Base-by-base conservation (phyloP, 2,888 invertebrate species). In the Tenthredo mesomela region DNA sequence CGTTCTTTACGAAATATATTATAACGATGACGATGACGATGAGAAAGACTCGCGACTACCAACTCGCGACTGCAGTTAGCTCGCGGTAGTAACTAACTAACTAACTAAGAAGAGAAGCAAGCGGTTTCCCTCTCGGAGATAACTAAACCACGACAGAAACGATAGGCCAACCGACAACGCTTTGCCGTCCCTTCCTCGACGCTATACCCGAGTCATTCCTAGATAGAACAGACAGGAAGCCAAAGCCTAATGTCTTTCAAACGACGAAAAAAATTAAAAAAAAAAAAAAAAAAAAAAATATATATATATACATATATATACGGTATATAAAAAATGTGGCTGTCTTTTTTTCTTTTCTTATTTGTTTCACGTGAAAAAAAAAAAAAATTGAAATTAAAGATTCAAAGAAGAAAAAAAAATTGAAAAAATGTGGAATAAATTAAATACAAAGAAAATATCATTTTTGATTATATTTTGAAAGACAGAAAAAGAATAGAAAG, bases 121-220 rank as follows among this genome's bases (percentile, higher is more conserved):
- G 47, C 43, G 40, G 40, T 75, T 75, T 75, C 75, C 47, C 75
- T 12, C 43, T 75, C 70, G 47, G 18, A 77, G 47, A 77, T 61
- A 61, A 61, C 80, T 80, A 61, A 71, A 80, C 80, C 80, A 80
- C 80, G 77, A 77, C 25, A 77, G 77, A 77, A 50, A 54, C 77
- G 77, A 77, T 77, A 77, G 54, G 54, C 77, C 77, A 77, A 54
- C 80, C 80, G 61, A 80, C 80, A 61, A 80, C 40, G 80, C 80
- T 61, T 61, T 80, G 61, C 58, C 61, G 40, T 80, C 77, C 77
- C 77, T 77, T 77, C 77, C 77, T 15, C 80, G 21, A 78, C 37
- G 15, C 21, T 21, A 37, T 21, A 37, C 37, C 58, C 18, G 50
- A n/a, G 21, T 21, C 29, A 29, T 50, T 29, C 37, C 21, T 58